Base-by-base conservation (phyloP, 2,113 vertebrate genomes). In the Irena cyanogastra region DNA sequence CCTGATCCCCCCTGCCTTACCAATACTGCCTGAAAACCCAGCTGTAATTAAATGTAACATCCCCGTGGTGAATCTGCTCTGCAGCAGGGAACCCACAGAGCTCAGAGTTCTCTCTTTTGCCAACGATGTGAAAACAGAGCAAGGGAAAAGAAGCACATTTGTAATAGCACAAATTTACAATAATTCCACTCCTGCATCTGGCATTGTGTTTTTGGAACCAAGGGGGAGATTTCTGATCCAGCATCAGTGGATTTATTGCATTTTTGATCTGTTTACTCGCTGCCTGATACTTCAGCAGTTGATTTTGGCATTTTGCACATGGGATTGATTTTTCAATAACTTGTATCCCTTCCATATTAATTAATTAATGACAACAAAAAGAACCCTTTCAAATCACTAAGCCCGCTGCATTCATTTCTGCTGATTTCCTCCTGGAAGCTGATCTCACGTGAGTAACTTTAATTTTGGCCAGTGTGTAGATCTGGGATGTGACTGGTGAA, bases 131-230 rank as follows among this genome's bases (percentile, higher is more conserved):
- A 89, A 86, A 97, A 89, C 96, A 97, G 95, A 95, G 94, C 87
- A 85, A 96, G 95, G 97, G 79, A 93, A 96, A 97, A 98, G 75
- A 98, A 98, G 98, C 98, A 98, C 98, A 98, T 97, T 95, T 97
- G 93, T 97, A 97, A 98, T 90, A 98, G 98, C 98, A 98, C 98
- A 98, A 98, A 97, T 94, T 97, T 85, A 95, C 80, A 96, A 8
- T n/a, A 89, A 96, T 93, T 94, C 96, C 97, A 97, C 90, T 94
- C 56, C 80, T 96, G 92, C 89, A 61, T 87, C 89, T 96, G 97
- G 97, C 96, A 86, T 80, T 65, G 74, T 94, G 74, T 76, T 94
- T 97, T 96, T 95, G 81, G 65, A 97, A 95, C 42, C 86, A 35
- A 78, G 69, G 92, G 64, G 92, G 76, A 56, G 13, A 71, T 87